Percentiles rank a stretch among this genome's conserved stretches.
phyloP scores from a whole-genome alignment of 1,140 invertebrate species.

The Sinella curviseta region DNA sequence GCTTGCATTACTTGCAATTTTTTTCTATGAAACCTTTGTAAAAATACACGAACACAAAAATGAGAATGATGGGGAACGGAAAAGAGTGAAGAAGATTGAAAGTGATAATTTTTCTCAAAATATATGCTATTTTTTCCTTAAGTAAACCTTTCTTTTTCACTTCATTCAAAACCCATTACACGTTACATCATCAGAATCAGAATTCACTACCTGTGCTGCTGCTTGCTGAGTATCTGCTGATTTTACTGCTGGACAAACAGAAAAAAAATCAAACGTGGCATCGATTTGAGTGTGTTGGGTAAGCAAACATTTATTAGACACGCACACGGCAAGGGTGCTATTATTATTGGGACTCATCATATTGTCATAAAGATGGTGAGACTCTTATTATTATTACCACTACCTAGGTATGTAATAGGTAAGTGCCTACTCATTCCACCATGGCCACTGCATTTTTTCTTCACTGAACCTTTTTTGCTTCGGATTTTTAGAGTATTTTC shows the following conservation, averaged over 20 bases:
- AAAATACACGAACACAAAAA: not conserved
- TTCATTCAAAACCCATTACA: too few species aligned
- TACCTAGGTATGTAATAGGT: not conserved
- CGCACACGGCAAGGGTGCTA: constrained; percentile 21
- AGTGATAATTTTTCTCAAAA: not conserved
- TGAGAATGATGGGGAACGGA: not conserved
- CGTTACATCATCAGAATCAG: too few species aligned
- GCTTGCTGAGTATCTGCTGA: too few species aligned
- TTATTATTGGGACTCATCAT: constrained; percentile 8
- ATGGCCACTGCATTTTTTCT: too few species aligned
- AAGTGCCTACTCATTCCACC: too few species aligned
- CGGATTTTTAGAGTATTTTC: too few species aligned
- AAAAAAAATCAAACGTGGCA: too few species aligned
- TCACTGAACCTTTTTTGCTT: too few species aligned
- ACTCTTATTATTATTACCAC: constrained; percentile 9
- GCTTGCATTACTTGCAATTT: not conserved
- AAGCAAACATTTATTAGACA: constrained; percentile 19
- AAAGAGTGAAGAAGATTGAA: not conserved
- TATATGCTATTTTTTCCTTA: too few species aligned
- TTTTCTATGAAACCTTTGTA: not conserved
- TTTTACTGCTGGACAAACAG: too few species aligned
- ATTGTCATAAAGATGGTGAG: not conserved
- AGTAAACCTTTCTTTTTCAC: too few species aligned
- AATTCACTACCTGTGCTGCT: too few species aligned
- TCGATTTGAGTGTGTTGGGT: not conserved